phyloP scores from a whole-genome alignment of 64 coral and sea anemone genomes.

The Stichodactyla mertensii region DNA sequence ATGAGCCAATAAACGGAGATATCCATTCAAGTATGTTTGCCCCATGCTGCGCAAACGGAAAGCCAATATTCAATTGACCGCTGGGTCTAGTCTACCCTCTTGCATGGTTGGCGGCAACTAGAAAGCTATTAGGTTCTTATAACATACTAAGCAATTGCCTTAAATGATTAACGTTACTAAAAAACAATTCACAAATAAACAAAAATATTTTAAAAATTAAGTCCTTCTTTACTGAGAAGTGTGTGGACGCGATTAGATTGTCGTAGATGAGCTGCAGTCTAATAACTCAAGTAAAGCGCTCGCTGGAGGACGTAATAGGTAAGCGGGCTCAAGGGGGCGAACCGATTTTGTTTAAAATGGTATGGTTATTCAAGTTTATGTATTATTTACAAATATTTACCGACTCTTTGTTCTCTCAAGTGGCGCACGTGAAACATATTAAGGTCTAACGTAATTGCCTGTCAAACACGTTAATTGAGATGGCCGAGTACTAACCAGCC shows the following conservation, averaged over 20 bases:
- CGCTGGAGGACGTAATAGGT: not conserved
- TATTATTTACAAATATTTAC: slow-evolving; percentile 51
- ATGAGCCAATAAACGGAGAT: not conserved
- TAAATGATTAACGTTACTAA: slow-evolving; percentile 11
- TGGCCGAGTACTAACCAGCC: slow-evolving; percentile 37
- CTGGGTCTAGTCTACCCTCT: not conserved
- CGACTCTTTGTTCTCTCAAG: slow-evolving; percentile 43
- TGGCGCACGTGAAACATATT: slow-evolving; percentile 31
- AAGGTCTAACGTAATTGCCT: slow-evolving; percentile 45
- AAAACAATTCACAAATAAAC: not conserved
- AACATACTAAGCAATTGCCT: slow-evolving; percentile 23
- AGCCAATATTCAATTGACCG: not conserved
- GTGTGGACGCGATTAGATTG: not conserved
- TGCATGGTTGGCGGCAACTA: slow-evolving; percentile 16
- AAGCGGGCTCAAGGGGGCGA: not conserved
- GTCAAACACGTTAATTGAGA: slow-evolving; percentile 53
- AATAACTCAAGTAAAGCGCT: not conserved
- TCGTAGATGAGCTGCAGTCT: not conserved
- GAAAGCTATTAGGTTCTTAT: slow-evolving; percentile 21
- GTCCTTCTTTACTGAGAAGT: not conserved
- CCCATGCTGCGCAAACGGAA: slow-evolving; percentile 6
- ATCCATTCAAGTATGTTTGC: slow-evolving; percentile 11
- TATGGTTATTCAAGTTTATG: not conserved
- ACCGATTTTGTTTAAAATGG: not conserved
- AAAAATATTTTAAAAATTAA: not conserved